phyloP scores from a whole-genome alignment of 2,888 invertebrate genomes.

The Lydus trimaculatus region DNA sequence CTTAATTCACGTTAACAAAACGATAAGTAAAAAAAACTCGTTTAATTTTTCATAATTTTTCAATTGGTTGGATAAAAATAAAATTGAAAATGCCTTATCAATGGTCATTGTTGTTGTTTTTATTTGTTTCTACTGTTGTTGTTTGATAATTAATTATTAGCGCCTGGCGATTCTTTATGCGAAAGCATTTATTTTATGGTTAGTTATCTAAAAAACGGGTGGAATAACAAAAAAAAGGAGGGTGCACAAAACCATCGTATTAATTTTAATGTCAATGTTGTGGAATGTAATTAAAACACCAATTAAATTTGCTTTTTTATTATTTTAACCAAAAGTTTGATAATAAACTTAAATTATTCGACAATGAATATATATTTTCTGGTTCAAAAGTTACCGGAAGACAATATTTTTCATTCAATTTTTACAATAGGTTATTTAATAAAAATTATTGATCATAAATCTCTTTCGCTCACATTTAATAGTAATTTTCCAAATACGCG shows the following conservation, averaged over 20 bases:
- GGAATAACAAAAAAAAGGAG: not conserved
- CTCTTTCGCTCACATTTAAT: too few species aligned
- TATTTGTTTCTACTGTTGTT: not conserved
- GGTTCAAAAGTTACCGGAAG: not conserved
- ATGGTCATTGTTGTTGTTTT: not conserved
- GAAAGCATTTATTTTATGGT: constrained; percentile 2
- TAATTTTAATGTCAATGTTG: constrained; percentile 9
- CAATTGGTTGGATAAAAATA: not conserved
- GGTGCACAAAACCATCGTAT: not conserved
- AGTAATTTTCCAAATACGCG: too few species aligned
- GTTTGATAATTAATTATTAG: not conserved
- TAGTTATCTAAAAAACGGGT: not conserved
- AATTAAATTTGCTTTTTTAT: not conserved
- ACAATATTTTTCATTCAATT: too few species aligned
- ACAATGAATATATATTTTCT: constrained; percentile 42
- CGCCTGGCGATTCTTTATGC: not conserved
- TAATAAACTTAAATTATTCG: constrained; percentile 48
- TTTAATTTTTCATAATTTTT: not conserved
- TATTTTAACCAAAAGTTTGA: constrained; percentile 38
- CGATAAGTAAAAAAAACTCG: not conserved
- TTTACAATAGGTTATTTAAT: too few species aligned
- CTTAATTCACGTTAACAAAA: not conserved
- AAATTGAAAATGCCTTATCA: not conserved
- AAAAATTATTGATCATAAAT: too few species aligned
- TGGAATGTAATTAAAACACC: constrained; percentile 9